These are phyloP conservation scores for Orthosia incerta DNA, from an alignment of 2,888 invertebrate species.

Conservation along the genomic window DNA sequence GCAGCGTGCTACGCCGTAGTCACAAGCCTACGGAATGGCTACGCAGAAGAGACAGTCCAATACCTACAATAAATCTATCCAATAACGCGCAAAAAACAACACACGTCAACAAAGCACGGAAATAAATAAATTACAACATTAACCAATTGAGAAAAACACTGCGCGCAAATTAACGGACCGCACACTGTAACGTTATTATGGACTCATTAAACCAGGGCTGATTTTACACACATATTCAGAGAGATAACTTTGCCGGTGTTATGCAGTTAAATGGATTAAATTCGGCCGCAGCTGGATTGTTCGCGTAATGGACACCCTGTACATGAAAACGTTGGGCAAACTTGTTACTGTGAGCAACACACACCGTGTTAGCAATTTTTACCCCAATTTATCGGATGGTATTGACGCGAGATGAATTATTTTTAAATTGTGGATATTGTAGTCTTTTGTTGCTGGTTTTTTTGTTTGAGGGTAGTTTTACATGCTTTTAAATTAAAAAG, in stretches of 20 bases:
- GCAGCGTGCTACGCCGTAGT: not conserved
- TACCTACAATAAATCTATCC: not conserved
- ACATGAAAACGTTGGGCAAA: conserved; percentile 73
- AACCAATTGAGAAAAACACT: conserved; percentile 70
- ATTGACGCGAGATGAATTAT: conserved; percentile 52
- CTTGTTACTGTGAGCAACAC: conserved; percentile 73
- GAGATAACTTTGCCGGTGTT: conserved; percentile 82
- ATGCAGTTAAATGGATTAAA: conserved; percentile 87
- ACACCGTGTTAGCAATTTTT: conserved; percentile 66
- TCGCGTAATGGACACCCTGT: conserved; percentile 82
- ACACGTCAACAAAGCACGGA: conserved; percentile 41
- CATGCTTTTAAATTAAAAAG: conserved; percentile 5
- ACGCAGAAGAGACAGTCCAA: not conserved
- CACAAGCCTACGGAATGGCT: not conserved
- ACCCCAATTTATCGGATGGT: conserved; percentile 58
- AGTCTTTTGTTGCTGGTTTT: conserved; percentile 19
- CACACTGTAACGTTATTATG: conserved; percentile 78
- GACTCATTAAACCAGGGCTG: conserved; percentile 83
- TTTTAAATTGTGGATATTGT: conserved; percentile 38
- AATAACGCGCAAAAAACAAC: conserved; percentile 19
- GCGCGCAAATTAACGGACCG: conserved; percentile 72
- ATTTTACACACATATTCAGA: conserved; percentile 82
- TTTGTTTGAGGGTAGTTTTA: not conserved
- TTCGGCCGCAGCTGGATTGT: conserved; percentile 85
- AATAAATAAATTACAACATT: conserved; percentile 70